Evolutionary conservation across 1,140 invertebrate genomes (phyloP), one percentile per base, ranked within the genome.

Genomic region (Sweltsa coloradensis): DNA sequence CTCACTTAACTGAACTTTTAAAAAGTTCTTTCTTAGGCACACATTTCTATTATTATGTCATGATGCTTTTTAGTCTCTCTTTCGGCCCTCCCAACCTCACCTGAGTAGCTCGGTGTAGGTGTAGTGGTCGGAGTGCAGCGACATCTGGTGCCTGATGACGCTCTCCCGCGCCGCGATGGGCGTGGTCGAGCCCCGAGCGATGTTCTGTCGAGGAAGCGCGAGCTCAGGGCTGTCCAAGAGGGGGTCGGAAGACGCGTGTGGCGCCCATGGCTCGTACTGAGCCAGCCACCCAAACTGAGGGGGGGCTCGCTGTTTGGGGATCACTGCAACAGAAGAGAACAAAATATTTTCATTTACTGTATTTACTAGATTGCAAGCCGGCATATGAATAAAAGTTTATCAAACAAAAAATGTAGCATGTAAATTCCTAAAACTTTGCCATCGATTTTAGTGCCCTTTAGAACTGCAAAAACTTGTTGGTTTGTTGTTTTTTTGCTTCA

Each of bases 41-140:
- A n/a, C n/a, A n/a, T n/a, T n/a, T n/a, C n/a, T n/a, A n/a, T n/a
- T n/a, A n/a, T n/a, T n/a, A n/a, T n/a, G n/a, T n/a, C n/a, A n/a
- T n/a, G n/a, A n/a, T n/a, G n/a, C n/a, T n/a, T n/a, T n/a, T n/a
- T n/a, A n/a, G n/a, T n/a, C n/a, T n/a, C n/a, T n/a, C n/a, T n/a
- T n/a, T n/a, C n/a, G n/a, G n/a, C n/a, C n/a, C n/a, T n/a, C n/a
- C n/a, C n/a, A n/a, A n/a, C n/a, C n/a, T n/a, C 25, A 83, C 80
- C 75, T 79, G 52, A 88, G 82, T 52, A 69, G 73, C 61, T 84
- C 75, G 25, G 76, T 76, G 57, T 83, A 78, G 24, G 83, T 90
- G 61, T 88, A 94, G 51, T 89, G 81, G 55, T 78, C 72, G 62
- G 90, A 85, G 62, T 83, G 81, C 53, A 82, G 75, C 51, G 75